Evolutionary conservation across 30 jellyfish, hydroid and myxozoan species (phyloP).

Genomic region (Haliclystus octoradiatus): DNA sequence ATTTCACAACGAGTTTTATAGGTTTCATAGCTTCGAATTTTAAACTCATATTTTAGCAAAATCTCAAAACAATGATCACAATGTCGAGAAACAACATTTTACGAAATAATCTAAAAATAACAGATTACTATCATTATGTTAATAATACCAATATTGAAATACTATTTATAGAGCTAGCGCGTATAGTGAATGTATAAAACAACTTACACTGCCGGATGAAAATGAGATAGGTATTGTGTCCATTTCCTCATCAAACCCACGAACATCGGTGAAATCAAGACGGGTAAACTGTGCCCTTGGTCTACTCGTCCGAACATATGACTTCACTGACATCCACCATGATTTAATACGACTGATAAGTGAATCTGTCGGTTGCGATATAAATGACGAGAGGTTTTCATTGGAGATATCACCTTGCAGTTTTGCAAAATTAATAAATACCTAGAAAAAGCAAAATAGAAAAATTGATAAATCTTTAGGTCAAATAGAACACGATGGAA

Average conservation of each 20-base stretch:
- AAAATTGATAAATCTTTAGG: no score
- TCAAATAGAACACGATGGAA: no score
- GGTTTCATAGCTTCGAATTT: no score
- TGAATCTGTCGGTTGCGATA: not conserved
- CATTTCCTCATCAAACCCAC: not conserved
- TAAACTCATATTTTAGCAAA: no score
- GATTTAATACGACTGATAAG: conserved; percentile 1
- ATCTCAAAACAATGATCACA: no score
- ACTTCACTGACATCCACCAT: conserved; percentile 5
- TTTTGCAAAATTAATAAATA: conserved; percentile 76
- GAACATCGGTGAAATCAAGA: not conserved
- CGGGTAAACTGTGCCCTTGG: conserved; percentile 5
- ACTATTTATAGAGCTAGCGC: no score
- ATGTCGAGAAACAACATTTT: no score
- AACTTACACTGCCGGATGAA: not conserved
- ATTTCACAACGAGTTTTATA: no score
- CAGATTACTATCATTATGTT: no score
- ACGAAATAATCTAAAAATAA: no score
- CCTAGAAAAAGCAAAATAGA: conserved; percentile 48
- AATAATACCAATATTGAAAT: no score
- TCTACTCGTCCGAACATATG: not conserved
- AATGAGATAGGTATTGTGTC: not conserved
- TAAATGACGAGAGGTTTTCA: conserved; percentile 12
- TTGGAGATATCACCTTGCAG: conserved; percentile 47
- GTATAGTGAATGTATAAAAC: no score